Conservation (phyloP, 2,113 vertebrate species). For the Aleadryas rufinucha region DNA sequence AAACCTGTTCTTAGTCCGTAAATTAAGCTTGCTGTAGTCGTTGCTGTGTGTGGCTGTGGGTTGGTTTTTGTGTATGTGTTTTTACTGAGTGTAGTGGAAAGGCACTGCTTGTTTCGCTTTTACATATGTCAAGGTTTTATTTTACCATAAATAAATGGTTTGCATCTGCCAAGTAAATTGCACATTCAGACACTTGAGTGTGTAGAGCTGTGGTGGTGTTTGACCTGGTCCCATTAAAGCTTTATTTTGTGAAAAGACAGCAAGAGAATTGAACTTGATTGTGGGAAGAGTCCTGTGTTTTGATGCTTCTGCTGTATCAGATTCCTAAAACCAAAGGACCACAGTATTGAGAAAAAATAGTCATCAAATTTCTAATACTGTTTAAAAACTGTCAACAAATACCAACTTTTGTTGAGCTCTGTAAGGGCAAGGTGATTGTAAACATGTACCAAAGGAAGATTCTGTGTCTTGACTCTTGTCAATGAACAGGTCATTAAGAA, state of each 20-base stretch:
- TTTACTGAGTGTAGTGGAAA: not conserved
- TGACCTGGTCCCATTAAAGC: not conserved
- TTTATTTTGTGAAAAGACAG: not conserved
- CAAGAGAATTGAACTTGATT: not conserved
- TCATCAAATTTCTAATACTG: not conserved
- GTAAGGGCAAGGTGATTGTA: not conserved
- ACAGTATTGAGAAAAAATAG: not conserved
- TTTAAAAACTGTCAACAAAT: not conserved
- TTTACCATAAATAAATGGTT: not conserved
- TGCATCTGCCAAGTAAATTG: not conserved
- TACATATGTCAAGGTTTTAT: not conserved
- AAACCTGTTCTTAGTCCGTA: not conserved
- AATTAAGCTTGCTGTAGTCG: not conserved
- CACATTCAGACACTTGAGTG: not conserved
- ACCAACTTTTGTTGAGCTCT: not conserved
- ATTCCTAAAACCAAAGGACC: not conserved
- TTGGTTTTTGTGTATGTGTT: not conserved
- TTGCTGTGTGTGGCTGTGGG: not conserved
- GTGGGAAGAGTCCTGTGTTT: not conserved
- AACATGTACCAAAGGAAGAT: not conserved
- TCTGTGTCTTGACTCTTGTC: not conserved
- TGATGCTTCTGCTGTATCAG: not conserved
- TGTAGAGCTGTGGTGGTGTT: not conserved
- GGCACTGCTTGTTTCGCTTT: not conserved
- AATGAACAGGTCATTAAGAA: not conserved